Conservation (phyloP, 2,797 vertebrate genomes). For the Meda fulgida region DNA sequence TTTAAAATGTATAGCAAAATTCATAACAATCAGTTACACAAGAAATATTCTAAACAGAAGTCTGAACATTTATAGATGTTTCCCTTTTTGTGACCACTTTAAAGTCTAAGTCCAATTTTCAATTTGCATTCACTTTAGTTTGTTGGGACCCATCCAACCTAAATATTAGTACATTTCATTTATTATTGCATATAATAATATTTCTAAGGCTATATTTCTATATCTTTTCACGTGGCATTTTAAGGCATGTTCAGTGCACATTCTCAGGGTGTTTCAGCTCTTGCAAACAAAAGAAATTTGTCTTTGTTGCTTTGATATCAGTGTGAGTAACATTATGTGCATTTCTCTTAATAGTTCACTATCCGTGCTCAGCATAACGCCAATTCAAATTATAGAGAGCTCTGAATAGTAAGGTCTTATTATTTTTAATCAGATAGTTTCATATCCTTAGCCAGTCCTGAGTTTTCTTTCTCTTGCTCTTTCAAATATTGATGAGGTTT, state of each 20-base stretch:
- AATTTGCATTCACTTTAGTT: neutral
- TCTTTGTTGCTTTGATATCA: neutral
- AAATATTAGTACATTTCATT: neutral
- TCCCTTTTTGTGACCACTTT: neutral
- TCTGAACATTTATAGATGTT: neutral
- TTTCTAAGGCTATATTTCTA: neutral
- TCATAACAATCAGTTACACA: neutral
- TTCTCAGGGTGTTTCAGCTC: neutral
- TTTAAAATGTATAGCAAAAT: neutral
- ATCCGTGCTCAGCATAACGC: neutral
- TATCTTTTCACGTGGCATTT: neutral
- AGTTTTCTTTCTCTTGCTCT: neutral
- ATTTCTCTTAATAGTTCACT: neutral
- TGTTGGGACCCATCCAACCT: neutral
- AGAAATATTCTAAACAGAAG: neutral
- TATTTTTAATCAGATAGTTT: neutral
- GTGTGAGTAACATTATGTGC: neutral
- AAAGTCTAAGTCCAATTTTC: neutral
- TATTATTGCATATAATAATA: neutral
- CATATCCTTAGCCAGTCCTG: neutral
- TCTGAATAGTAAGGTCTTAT: conserved; percentile 4
- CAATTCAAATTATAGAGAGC: conserved; percentile 3
- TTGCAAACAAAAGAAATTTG: neutral
- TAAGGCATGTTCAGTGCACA: neutral
- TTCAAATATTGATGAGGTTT: neutral